Conservation (phyloP, 2,113 vertebrate species). For the Dendropsophus ebraccatus region DNA sequence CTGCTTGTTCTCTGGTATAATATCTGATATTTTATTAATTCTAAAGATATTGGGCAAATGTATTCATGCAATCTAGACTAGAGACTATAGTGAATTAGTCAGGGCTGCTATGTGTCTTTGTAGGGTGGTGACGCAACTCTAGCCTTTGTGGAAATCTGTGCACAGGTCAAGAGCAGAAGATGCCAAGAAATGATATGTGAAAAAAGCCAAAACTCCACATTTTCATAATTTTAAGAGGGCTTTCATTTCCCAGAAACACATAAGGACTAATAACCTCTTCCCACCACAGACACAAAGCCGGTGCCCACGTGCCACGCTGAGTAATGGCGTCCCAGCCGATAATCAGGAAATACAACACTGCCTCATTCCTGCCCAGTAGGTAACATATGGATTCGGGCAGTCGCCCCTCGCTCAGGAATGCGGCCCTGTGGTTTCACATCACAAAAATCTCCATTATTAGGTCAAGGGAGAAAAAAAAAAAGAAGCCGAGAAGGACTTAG, state of each 20-base stretch:
- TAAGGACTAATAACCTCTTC: neutral
- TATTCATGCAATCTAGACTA: no score
- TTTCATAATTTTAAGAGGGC: neutral
- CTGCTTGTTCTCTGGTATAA: no score
- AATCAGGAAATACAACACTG: neutral
- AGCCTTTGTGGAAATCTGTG: neutral
- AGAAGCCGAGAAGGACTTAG: conserved; percentile 36
- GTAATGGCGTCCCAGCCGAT: neutral
- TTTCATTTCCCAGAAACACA: neutral
- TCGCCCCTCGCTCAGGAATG: conserved; percentile 43
- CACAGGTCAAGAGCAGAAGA: neutral
- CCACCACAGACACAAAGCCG: neutral
- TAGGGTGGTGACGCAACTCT: neutral
- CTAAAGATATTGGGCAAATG: no score
- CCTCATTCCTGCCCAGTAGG: neutral
- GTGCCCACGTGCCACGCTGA: neutral
- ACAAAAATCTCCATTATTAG: conserved; percentile 51
- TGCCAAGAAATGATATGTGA: neutral
- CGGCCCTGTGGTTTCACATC: conserved; percentile 32
- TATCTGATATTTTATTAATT: no score
- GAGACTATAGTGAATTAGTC: no score
- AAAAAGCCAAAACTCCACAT: neutral
- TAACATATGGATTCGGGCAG: conserved; percentile 6
- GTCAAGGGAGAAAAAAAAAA: conserved; percentile 31
- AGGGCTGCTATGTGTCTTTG: neutral